phyloP scores from a whole-genome alignment of 64 coral and sea anemone genomes.

The Anthopleura sola region DNA sequence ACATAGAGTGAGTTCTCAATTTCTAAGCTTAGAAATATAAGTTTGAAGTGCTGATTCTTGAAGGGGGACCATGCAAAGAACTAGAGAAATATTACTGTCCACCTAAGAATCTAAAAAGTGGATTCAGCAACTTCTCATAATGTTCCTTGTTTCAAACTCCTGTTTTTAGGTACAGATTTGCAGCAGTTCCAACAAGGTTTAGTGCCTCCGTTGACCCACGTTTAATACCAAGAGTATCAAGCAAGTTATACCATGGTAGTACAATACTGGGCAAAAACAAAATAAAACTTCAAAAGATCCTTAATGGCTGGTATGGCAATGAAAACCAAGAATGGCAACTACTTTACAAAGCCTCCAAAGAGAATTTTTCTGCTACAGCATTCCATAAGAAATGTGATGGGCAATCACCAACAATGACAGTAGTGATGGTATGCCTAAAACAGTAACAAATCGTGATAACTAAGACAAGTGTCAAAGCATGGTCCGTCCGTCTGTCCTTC shows the following conservation, averaged over 20 bases:
- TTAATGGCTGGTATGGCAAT: conserved; percentile 87
- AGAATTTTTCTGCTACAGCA: conserved; percentile 65
- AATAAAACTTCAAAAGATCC: conserved; percentile 65
- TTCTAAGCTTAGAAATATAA: no score
- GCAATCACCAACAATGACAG: conserved; percentile 70
- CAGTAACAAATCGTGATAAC: neutral
- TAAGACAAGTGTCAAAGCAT: no score
- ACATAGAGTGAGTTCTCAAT: no score
- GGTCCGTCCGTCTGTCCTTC: no score
- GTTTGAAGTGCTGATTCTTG: no score
- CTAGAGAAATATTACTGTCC: no score
- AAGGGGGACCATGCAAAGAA: no score
- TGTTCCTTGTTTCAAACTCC: neutral
- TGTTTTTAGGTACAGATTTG: conserved; percentile 81
- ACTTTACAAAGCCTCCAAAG: conserved; percentile 70
- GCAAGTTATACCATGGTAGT: conserved; percentile 73
- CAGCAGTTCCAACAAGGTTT: conserved; percentile 85
- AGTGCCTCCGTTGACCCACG: conserved; percentile 63
- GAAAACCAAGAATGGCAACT: conserved; percentile 87
- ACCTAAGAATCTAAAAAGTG: no score
- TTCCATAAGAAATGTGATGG: conserved; percentile 96
- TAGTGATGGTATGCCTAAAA: conserved; percentile 50
- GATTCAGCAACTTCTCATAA: no score
- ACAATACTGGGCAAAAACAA: conserved; percentile 65
- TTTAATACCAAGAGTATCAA: conserved; percentile 62